Conservation (phyloP, 2,113 vertebrate genomes). For the Macquaria australasica region DNA sequence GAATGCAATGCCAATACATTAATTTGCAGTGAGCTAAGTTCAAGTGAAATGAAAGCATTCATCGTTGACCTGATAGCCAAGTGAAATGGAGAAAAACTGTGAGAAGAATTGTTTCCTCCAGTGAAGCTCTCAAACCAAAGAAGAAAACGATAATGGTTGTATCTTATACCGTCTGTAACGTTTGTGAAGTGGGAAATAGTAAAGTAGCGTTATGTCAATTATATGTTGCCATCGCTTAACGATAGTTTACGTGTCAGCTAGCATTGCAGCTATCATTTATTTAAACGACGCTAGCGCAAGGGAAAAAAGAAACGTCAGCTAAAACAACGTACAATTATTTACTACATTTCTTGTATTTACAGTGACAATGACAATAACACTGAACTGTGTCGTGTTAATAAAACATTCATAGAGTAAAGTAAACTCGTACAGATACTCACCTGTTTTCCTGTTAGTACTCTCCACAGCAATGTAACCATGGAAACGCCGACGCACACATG, state of each 20-base stretch:
- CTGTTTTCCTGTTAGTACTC: neutral
- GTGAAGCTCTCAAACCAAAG: neutral
- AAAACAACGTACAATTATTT: neutral
- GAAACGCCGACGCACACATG: slow-evolving; percentile 59
- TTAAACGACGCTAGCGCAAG: neutral
- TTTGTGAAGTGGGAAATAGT: neutral
- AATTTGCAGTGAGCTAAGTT: neutral
- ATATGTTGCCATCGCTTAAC: neutral
- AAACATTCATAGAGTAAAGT: neutral
- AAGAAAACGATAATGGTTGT: no score
- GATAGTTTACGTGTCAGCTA: neutral
- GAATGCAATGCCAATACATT: neutral
- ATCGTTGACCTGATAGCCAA: neutral
- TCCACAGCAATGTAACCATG: slow-evolving; percentile 52
- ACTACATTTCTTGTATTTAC: no score
- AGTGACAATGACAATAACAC: rapidly evolving
- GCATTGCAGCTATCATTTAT: neutral
- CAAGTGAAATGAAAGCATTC: neutral
- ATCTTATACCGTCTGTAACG: neutral
- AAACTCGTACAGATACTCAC: neutral
- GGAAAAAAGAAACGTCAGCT: neutral
- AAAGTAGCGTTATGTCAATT: neutral
- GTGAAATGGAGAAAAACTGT: neutral
- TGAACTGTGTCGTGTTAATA: rapidly evolving
- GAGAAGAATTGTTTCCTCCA: neutral